These are phyloP conservation scores for Dendrolimus pini DNA, from an alignment of 2,888 invertebrate species.

Conservation along the genomic window DNA sequence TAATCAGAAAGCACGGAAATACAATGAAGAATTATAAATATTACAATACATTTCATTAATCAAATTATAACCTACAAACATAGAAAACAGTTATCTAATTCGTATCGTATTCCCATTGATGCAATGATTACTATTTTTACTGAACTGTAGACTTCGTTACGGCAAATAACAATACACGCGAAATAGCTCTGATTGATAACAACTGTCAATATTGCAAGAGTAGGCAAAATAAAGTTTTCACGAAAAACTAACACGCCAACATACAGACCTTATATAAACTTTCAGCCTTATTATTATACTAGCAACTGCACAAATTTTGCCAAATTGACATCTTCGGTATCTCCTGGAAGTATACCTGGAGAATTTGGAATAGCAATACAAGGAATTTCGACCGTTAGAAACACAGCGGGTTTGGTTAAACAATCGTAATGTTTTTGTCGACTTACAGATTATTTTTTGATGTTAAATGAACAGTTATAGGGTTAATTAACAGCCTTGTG, in stretches of 20 bases:
- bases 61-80: too few relatives aligned
- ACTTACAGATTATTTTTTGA: not conserved
- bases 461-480: not conserved
- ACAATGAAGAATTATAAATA: too few relatives aligned
- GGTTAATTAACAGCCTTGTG: not conserved
- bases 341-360: not conserved
- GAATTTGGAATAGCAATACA: not conserved
- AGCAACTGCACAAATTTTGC: not conserved
- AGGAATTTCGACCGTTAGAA: not conserved
- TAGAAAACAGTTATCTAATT: too few relatives aligned
- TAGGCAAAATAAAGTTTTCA: not conserved
- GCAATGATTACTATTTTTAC: too few relatives aligned
- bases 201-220: constrained; percentile 6
- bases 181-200: constrained; percentile 9
- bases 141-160: not conserved
- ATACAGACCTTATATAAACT: not conserved
- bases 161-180: constrained; percentile 16
- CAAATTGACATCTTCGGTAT: not conserved
- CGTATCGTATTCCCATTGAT: too few relatives aligned
- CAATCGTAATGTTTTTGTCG: not conserved
- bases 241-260: not conserved
- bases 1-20: too few relatives aligned
- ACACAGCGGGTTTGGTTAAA: not conserved
- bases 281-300: not conserved
- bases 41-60: too few relatives aligned